A percentile compares a stretch with the other conserved stretches of the same genome.
Evolutionary conservation across 2,113 vertebrate genomes (phyloP).

Genomic region (Furnarius figulus): DNA sequence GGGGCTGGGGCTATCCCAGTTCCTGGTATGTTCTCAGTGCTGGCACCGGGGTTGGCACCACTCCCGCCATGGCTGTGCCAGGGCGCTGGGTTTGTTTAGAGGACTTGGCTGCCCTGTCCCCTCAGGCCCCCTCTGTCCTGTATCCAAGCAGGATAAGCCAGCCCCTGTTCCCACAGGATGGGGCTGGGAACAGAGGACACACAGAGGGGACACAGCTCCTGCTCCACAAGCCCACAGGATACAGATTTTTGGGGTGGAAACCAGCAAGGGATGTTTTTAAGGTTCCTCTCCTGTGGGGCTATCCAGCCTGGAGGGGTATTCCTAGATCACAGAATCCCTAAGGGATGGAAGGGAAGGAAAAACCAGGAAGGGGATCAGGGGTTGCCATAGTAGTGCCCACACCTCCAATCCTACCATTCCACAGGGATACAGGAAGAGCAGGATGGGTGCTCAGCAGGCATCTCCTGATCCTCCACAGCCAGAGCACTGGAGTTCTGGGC

Average conservation of each 20-base stretch:
- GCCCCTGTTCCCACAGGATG: background rate
- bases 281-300: background rate
- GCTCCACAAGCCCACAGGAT: accelerated
- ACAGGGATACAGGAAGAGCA: background rate
- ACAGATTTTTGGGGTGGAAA: background rate
- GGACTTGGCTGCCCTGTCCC: background rate
- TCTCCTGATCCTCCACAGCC: background rate
- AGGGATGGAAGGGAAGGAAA: background rate
- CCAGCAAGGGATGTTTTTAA: background rate
- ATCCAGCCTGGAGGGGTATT: background rate
- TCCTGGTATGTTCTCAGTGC: background rate
- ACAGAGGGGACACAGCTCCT: background rate
- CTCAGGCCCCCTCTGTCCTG: background rate
- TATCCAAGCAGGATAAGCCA: background rate
- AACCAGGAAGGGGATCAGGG: accelerated
- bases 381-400: background rate
- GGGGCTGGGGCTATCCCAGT: background rate
- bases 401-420: background rate
- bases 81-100: background rate
- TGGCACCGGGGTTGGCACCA: background rate
- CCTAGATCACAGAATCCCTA: background rate
- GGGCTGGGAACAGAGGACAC: background rate
- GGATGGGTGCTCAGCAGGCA: no score
- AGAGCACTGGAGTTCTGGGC: background rate
- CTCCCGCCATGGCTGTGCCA: background rate